phyloP scores from a whole-genome alignment of 2,888 invertebrate genomes.

The Scotopteryx bipunctaria region DNA sequence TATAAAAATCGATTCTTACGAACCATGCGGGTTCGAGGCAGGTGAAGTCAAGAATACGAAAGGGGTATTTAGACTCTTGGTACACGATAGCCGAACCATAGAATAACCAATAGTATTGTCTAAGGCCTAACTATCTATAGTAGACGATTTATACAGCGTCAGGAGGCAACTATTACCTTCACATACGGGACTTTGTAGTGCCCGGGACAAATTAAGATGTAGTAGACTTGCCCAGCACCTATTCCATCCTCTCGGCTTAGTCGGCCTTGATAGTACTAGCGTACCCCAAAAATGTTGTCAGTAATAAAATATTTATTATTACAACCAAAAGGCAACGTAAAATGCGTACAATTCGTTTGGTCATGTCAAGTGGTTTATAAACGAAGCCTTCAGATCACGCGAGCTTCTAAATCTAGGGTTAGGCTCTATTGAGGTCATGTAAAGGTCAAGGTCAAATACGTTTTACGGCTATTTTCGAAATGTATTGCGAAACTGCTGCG shows the following conservation, averaged over 20 bases:
- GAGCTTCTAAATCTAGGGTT: slow-evolving; percentile 34
- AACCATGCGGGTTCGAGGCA: slow-evolving; percentile 3
- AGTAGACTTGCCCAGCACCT: too few species aligned
- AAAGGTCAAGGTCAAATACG: slow-evolving; percentile 32
- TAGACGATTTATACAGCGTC: too few species aligned
- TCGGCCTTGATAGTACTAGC: too few species aligned
- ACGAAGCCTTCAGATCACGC: slow-evolving; percentile 32
- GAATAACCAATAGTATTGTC: too few species aligned
- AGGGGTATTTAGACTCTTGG: not conserved
- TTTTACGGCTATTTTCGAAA: slow-evolving; percentile 21
- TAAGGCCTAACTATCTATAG: too few species aligned
- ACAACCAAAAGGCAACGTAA: slow-evolving; percentile 2
- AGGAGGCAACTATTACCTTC: too few species aligned
- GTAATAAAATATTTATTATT: slow-evolving; percentile 6
- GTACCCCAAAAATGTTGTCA: not conserved
- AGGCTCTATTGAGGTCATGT: slow-evolving; percentile 30
- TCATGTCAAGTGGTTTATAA: slow-evolving; percentile 23
- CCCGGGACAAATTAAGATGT: too few species aligned
- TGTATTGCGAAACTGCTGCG: slow-evolving; percentile 7
- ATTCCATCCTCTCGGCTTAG: too few species aligned
- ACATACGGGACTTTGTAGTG: too few species aligned
- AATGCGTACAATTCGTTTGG: slow-evolving; percentile 12
- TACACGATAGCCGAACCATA: too few species aligned
- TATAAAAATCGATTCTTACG: slow-evolving; percentile 12
- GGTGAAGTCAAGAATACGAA: slow-evolving; percentile 4